Conservation (phyloP, 2,888 invertebrate genomes). For the Brenthis daphne region DNA sequence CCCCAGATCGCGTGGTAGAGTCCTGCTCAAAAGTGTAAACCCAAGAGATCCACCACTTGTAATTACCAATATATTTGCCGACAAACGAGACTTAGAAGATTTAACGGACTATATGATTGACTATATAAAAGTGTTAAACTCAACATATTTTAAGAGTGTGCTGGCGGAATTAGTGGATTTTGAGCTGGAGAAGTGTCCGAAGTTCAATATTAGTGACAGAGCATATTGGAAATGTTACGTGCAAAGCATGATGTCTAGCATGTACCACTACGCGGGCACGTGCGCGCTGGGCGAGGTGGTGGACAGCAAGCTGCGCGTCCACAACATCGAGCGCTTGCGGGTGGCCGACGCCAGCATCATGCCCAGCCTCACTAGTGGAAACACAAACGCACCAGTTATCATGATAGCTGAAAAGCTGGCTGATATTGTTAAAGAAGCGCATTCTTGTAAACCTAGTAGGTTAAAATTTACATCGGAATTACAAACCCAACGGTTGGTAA, state of each 20-base stretch:
- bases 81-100: conserved; percentile 48
- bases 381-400: conserved; percentile 46
- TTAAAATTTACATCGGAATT: too few relatives aligned
- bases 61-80: conserved; percentile 42
- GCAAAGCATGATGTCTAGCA: conserved; percentile 72
- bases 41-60: conserved; percentile 47
- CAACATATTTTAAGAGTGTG: conserved; percentile 47
- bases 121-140: conserved; percentile 46
- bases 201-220: conserved; percentile 83
- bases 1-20: conserved; percentile 47
- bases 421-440: conserved; percentile 39
- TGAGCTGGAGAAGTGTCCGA: conserved; percentile 68
- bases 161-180: conserved; percentile 46
- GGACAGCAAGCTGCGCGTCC: conserved; percentile 44
- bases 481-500: too few relatives aligned
- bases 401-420: conserved; percentile 48
- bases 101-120: conserved; percentile 46
- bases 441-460: not conserved
- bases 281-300: conserved; percentile 46
- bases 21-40: conserved; percentile 46
- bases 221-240: conserved; percentile 83
- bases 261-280: conserved; percentile 77
- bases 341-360: conserved; percentile 49
- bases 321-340: conserved; percentile 43
- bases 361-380: conserved; percentile 45